Evolutionary conservation across 1,140 invertebrate species (phyloP).

Genomic region (Papilio xuthus): DNA sequence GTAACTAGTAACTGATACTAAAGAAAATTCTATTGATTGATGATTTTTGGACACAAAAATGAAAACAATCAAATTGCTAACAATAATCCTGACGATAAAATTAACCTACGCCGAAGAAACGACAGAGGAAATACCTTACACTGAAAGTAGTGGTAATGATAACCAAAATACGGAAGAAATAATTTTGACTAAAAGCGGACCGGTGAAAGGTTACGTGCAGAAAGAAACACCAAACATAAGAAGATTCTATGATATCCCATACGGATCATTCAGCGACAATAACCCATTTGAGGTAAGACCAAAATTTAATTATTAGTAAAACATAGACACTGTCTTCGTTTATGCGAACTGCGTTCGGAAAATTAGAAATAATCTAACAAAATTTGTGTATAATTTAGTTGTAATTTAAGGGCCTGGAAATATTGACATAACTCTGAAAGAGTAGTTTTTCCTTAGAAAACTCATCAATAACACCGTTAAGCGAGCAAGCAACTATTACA

Average conservation of each 20-base stretch:
- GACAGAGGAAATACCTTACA: background rate
- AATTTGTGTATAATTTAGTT: too few species aligned
- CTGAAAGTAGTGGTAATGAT: background rate
- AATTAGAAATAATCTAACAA: too few species aligned
- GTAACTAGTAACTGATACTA: background rate
- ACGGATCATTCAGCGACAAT: slow-evolving; percentile 43
- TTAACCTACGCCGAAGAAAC: background rate
- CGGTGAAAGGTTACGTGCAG: slow-evolving; percentile 42
- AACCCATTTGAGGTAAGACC: slow-evolving; percentile 50
- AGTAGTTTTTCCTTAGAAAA: too few species aligned
- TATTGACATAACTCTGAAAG: too few species aligned
- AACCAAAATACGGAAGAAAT: slow-evolving; percentile 30
- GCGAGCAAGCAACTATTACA: too few species aligned
- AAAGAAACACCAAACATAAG: slow-evolving; percentile 39
- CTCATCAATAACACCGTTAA: too few species aligned
- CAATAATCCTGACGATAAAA: background rate
- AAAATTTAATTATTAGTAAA: background rate
- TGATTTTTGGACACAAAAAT: background rate
- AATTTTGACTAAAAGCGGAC: slow-evolving; percentile 45
- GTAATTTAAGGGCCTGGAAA: too few species aligned
- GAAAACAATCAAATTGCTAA: background rate
- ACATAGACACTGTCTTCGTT: too few species aligned
- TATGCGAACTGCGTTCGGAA: too few species aligned
- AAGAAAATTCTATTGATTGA: background rate
- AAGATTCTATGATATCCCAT: slow-evolving; percentile 51